Base-by-base conservation (phyloP, 53 echinoderm and acorn worm species). In the Mesocentrotus franciscanus region DNA sequence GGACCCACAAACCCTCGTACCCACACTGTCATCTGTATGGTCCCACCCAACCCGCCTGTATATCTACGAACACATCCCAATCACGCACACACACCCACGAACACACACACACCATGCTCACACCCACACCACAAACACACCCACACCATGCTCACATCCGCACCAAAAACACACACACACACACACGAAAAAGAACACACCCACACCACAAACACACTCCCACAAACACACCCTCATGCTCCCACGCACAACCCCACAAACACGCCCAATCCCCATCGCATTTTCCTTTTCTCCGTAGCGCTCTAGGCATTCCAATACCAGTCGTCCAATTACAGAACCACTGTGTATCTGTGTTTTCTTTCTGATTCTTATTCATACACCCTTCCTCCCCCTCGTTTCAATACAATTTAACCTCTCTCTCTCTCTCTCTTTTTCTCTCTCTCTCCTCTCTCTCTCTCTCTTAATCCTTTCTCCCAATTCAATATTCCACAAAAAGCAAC, bases 181-280 rank as follows among this genome's bases (percentile, higher is more conserved):
- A 24, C 61, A 59, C 62, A 62, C 62, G n/a, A n/a, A n/a, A n/a
- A n/a, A n/a, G n/a, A n/a, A 90, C 60, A 90, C 61, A n/a, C 61
- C 2, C 60, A 24, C 61, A 59, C 62, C 7, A 9, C 56, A 55
- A 1, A 42, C 55, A 85, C 85, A 49, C 85, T 1, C 85, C 32
- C 85, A 49, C 85, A 8, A 8, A 85, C 85, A 85, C 20, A 85
- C 56, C 32, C 85, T 30, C 36, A 42, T 49, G 8, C 56, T 12
- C 78, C 9, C 78, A 78, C 78, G 34, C 34, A 27, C 34, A 78
- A 29, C 29, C 85, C 20, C n/a, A 26, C 30, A 60, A 56, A 60
- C 30, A 27, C 60, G 61, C 33, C 49, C 13, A 58, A 15, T 90
- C 60, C 16, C 1, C 7, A n/a, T n/a, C n/a, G 20, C 8, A 36